Base-by-base conservation (phyloP, 2,113 vertebrate genomes). In the Galeopterus variegatus region DNA sequence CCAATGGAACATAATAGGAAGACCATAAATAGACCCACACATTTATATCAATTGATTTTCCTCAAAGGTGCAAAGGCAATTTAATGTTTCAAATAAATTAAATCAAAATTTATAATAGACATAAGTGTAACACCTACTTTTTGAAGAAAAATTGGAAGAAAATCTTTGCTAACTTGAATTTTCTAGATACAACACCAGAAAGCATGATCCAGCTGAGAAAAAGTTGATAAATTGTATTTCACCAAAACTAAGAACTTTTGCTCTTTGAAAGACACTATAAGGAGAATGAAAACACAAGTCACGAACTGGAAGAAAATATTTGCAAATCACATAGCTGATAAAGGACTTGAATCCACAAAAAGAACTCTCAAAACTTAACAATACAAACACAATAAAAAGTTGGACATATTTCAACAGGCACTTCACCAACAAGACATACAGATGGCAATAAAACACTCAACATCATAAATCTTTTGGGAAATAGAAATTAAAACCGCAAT, bases 91-190 rank as follows among this genome's bases (percentile, higher is more conserved):
- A 85, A 83, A 45, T 67, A 88, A 88, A 67, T 72, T 36, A 88
- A 88, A 41, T 93, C 50, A 80, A 69, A 95, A 56, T 75, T 80
- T 28, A 18, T 65, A 88, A 26, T 8, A 58, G 62, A 79, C 6
- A 76, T 65, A 60, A 87, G 17, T 65, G 8, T 48, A 60, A 81
- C 15, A 75, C 3, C 52, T 80, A 83, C 8, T 50, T 90, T 72
- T 50, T 65, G 65, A 85, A 85, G 23, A 79, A 77, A 45, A 64
- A n/a, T 45, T 48, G 54, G 58, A 54, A 76, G 14, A 90, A 93
- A 93, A 73, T 7, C 21, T 64, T 84, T 79, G 64, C n/a, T 80
- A 67, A 88, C 18, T 91, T 93, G 36, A 26, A 60, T 90, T 96
- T 97, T 58, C 26, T 79, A 23, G 8, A 75, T 60, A 73, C 5